Base-by-base conservation (phyloP, 2,888 invertebrate genomes). In the Ashinkailepas kermadecensis region DNA sequence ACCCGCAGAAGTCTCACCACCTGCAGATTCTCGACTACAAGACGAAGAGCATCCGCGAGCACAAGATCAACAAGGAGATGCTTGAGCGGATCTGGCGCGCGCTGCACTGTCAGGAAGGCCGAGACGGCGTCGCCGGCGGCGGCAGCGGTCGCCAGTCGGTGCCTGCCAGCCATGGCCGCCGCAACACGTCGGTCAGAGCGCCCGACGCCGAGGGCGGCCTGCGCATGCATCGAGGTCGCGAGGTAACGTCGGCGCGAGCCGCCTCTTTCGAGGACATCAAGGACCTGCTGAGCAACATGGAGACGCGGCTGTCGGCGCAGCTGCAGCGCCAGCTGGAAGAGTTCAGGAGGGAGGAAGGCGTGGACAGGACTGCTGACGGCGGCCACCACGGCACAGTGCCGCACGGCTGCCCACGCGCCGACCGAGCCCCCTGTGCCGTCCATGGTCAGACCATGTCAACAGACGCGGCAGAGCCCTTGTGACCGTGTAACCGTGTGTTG, bases 1-100 rank as follows among this genome's bases (percentile, higher is more conserved):
- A 81, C 23, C 83, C 83, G n/a, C 80, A 81, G 57, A 83, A 82
- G 83, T 79, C 79, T n/a, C 79, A 59, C 25, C 25, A 58, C 23
- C 58, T 79, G 58, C 79, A 79, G 79, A 79, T 79, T 23, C 79
- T 79, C 25, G 79, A 79, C 58, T 79, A 79, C 79, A 58, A 58
- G 23, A 79, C 79, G 23, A 79, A 79, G 25, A 57, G 3, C 13
- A n/a, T 79, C 23, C 58, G 79, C 23, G 79, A 79, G 58, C 79
- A 79, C 79, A 79, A 79, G 79, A 59, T 79, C 58, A 58, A 23
- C 79, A 79, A 79, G 58, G 79, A 79, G 58, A 79, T 79, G 58
- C 15, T 79, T 23, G 79, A 79, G 7, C 57, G 57, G 4, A 58
- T 79, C 23, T 79, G 79, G 79, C 57, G 58, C 23, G 57, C 79